Conservation (phyloP, 2,113 vertebrate genomes). For the Numida meleagris region DNA sequence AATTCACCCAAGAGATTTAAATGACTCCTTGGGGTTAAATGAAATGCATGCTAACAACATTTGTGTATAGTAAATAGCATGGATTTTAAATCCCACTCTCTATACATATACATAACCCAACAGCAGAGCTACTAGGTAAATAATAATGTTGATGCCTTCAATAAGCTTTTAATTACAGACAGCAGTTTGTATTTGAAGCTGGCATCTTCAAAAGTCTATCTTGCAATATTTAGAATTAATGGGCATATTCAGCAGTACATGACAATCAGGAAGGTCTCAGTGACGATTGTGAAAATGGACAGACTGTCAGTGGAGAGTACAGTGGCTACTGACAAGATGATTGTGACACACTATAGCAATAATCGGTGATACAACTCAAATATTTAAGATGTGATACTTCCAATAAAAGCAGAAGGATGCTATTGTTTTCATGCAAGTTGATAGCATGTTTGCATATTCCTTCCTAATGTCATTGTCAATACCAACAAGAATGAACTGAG, state of each 20-base stretch:
- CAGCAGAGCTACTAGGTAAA: conserved; percentile 47
- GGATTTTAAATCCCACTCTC: conserved; percentile 39
- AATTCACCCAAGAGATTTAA: conserved; percentile 68
- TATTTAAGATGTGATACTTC: neutral
- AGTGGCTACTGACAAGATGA: neutral
- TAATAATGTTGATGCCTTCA: conserved; percentile 24
- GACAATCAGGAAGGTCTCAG: fast-evolving
- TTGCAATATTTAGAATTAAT: neutral
- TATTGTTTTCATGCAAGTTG: neutral
- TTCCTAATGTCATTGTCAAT: neutral
- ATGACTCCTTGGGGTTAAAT: conserved; percentile 61
- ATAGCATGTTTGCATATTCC: neutral
- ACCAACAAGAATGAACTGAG: neutral
- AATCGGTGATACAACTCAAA: neutral
- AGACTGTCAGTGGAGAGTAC: neutral
- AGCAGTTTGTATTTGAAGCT: neutral
- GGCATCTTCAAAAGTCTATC: neutral
- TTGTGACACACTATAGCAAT: neutral
- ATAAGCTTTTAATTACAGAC: conserved; percentile 53
- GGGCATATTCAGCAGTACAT: neutral
- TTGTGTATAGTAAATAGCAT: conserved; percentile 52
- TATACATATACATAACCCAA: conserved; percentile 31
- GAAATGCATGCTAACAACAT: conserved; percentile 52
- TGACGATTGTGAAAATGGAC: neutral
- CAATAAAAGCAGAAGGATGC: neutral